Conservation (phyloP, 2,888 invertebrate species). For the Leptogaster cylindrica region DNA sequence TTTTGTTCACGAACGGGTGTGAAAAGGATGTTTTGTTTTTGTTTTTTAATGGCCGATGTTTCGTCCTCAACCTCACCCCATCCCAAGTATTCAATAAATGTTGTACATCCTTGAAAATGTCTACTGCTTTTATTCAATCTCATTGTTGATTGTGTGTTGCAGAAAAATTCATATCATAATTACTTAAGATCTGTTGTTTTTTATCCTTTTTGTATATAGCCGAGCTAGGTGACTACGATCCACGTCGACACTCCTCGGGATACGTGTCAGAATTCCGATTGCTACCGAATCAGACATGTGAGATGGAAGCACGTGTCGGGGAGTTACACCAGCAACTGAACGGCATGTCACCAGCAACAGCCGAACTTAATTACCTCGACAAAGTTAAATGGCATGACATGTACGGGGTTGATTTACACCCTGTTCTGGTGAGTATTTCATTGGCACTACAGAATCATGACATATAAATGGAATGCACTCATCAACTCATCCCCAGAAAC, state of each 20-base stretch:
- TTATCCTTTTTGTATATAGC: constrained; percentile 67
- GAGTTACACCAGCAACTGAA: constrained; percentile 88
- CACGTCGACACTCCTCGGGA: constrained; percentile 82
- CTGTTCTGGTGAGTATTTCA: constrained; percentile 79
- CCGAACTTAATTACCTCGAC: constrained; percentile 93
- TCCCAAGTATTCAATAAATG: too few species aligned
- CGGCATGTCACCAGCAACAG: constrained; percentile 76
- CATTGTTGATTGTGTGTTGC: constrained; percentile 27
- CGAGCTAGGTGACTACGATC: constrained; percentile 94
- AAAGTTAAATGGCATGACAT: constrained; percentile 98
- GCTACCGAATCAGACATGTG: constrained; percentile 88
- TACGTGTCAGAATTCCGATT: constrained; percentile 96
- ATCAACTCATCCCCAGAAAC: too few species aligned
- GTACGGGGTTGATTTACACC: constrained; percentile 97
- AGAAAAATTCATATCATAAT: constrained; percentile 17
- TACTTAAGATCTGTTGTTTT: constrained; percentile 24
- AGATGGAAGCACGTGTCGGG: constrained; percentile 84
- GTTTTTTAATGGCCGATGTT: background rate
- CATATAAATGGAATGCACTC: too few species aligned
- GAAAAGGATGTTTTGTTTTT: background rate
- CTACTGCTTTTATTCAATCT: constrained; percentile 1
- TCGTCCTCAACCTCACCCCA: background rate
- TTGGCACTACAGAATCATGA: constrained; percentile 41
- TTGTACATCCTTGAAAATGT: too few species aligned
- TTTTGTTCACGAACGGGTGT: constrained; percentile 8